Percentiles rank a stretch among this genome's conserved stretches.
phyloP scores from a whole-genome alignment of 2,113 vertebrate genomes.

The Dipodomys stephensi region DNA sequence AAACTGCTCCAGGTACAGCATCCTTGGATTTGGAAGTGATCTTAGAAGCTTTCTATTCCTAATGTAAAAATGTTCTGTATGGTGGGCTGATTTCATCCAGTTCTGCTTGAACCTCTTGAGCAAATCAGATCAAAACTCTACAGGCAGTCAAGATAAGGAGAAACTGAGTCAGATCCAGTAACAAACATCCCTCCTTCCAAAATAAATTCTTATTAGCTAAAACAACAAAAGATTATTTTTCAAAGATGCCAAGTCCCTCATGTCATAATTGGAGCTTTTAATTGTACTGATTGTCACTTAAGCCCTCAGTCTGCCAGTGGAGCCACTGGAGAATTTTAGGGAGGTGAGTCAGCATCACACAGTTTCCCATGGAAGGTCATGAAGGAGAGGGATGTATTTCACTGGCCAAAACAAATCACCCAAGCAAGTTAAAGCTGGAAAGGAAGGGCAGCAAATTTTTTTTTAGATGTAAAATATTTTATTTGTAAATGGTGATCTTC shows the following conservation, averaged over 20 bases:
- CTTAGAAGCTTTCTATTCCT: not conserved
- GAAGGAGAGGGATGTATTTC: not conserved
- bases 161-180: not conserved
- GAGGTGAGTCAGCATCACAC: not conserved
- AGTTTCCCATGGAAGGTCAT: not conserved
- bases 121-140: not conserved
- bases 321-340: not conserved
- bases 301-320: not conserved
- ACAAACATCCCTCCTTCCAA: not conserved
- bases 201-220: not conserved
- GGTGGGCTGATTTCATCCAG: not conserved
- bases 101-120: not conserved
- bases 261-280: not conserved
- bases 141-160: not conserved
- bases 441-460: not conserved
- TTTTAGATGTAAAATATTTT: too few species aligned
- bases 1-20: not conserved
- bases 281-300: not conserved
- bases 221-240: conserved; percentile 11
- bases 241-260: not conserved
- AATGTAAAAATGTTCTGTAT: not conserved
- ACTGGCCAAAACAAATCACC: not conserved
- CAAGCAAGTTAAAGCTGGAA: not conserved
- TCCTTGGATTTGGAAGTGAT: conserved; percentile 40
- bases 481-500: too few species aligned